Percentiles rank a stretch among this genome's conserved stretches.
phyloP scores from a whole-genome alignment of 64 coral and sea anemone genomes.

The Montipora foliosa region DNA sequence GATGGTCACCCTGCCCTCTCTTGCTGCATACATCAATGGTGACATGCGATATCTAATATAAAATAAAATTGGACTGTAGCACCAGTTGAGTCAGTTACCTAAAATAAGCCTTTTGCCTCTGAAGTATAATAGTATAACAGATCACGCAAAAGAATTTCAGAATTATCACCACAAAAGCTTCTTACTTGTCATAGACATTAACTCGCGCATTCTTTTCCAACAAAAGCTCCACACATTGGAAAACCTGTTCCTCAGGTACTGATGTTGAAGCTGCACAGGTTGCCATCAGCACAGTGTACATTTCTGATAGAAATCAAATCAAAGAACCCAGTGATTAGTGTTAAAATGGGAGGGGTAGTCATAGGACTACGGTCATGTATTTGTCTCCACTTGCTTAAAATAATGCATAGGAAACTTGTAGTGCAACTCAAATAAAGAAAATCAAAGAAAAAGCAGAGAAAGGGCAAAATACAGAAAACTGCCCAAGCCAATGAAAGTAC shows the following conservation, averaged over 20 bases:
- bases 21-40: constrained; percentile 94
- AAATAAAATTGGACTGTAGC: not conserved
- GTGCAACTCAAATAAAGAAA: too few relatives aligned
- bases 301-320: constrained; percentile 34
- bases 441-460: too few relatives aligned
- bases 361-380: too few relatives aligned
- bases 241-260: constrained; percentile 57
- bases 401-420: too few relatives aligned
- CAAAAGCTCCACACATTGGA: constrained; percentile 62
- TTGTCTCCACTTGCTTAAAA: too few relatives aligned
- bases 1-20: constrained; percentile 75
- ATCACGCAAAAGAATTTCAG: too few relatives aligned
- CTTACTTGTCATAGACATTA: constrained; percentile 83
- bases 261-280: constrained; percentile 51
- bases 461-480: too few relatives aligned
- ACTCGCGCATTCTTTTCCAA: constrained; percentile 73
- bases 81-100: too few relatives aligned
- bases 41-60: constrained; percentile 86
- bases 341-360: too few relatives aligned
- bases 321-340: not conserved
- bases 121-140: too few relatives aligned
- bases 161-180: not conserved
- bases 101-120: too few relatives aligned
- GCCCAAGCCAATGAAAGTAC: too few relatives aligned
- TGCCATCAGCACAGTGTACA: constrained; percentile 86